phyloP scores from a whole-genome alignment of 2,113 vertebrate genomes.

The Athene noctua region DNA sequence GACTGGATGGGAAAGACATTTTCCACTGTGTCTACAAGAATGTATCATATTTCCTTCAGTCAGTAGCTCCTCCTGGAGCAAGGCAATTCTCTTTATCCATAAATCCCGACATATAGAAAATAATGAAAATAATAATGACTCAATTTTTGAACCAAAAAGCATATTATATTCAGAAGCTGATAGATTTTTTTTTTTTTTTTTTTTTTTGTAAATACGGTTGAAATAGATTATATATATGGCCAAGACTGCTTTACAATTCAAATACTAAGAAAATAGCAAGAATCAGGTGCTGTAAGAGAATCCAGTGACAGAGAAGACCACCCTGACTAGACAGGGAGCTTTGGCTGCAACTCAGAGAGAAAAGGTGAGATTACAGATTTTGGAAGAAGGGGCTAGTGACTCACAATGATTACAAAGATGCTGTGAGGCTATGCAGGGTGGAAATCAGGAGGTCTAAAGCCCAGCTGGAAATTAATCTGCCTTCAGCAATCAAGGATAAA shows the following conservation, averaged over 20 bases:
- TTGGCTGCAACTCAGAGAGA: too few relatives aligned
- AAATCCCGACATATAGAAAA: background rate
- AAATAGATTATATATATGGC: background rate
- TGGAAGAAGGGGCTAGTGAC: too few relatives aligned
- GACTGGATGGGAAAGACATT: background rate
- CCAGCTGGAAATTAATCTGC: too few relatives aligned
- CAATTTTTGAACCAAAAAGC: background rate
- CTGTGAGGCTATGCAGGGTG: too few relatives aligned
- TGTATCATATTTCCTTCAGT: background rate
- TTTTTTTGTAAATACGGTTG: background rate
- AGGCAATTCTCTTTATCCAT: background rate
- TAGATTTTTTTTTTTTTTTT: too few relatives aligned
- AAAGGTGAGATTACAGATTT: too few relatives aligned
- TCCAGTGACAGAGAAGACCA: too few relatives aligned
- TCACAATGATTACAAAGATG: too few relatives aligned
- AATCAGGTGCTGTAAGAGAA: background rate
- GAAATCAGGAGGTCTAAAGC: too few relatives aligned
- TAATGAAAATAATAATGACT: background rate
- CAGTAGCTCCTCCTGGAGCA: background rate
- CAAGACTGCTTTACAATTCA: background rate
- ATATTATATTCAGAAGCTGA: background rate
- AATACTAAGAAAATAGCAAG: background rate
- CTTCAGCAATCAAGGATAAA: too few relatives aligned
- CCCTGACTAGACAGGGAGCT: too few relatives aligned
- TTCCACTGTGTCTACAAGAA: background rate